A percentile compares a stretch with the other conserved stretches of the same genome.
These are phyloP conservation scores for Lissonota sp. DNA, from an alignment of 2,888 invertebrate genomes.

Conservation along the genomic window DNA sequence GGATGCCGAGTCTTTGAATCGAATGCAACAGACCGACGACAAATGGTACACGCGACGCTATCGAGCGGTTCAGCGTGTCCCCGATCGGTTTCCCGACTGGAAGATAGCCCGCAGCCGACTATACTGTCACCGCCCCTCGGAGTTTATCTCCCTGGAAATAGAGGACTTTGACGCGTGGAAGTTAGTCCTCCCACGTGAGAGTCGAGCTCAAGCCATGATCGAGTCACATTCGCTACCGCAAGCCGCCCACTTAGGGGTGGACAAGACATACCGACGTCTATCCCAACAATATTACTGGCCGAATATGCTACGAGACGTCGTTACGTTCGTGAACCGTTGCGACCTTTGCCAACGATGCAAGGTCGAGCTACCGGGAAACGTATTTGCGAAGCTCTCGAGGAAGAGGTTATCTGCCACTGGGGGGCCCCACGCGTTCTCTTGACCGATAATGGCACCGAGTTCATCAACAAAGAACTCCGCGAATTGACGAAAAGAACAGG, in stretches of 20 bases:
- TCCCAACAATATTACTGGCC: not conserved
- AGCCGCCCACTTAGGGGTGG: constrained; percentile 10
- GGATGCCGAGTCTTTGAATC: not conserved
- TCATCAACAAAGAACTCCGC: constrained; percentile 27
- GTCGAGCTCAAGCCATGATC: not conserved
- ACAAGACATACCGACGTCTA: constrained; percentile 14
- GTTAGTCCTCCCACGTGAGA: not conserved
- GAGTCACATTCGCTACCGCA: constrained; percentile 15
- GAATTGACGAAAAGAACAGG: not conserved
- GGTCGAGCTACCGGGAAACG: constrained; percentile 49
- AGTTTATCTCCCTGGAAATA: not conserved
- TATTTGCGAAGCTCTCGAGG: constrained; percentile 39
- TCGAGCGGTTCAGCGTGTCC: not conserved
- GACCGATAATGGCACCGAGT: constrained; percentile 45
- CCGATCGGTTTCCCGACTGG: constrained; percentile 24
- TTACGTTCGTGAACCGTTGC: not conserved
- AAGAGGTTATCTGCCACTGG: constrained; percentile 40
- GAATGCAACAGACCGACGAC: constrained; percentile 7
- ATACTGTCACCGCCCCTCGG: not conserved
- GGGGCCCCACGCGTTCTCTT: constrained; percentile 22
- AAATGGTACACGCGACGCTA: constrained; percentile 22
- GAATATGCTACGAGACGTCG: not conserved
- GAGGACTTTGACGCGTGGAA: constrained; percentile 36
- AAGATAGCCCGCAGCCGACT: not conserved
- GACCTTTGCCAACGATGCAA: constrained; percentile 28